Base-by-base conservation (phyloP, 2,113 vertebrate genomes). In the Heterotilapia buettikoferi region DNA sequence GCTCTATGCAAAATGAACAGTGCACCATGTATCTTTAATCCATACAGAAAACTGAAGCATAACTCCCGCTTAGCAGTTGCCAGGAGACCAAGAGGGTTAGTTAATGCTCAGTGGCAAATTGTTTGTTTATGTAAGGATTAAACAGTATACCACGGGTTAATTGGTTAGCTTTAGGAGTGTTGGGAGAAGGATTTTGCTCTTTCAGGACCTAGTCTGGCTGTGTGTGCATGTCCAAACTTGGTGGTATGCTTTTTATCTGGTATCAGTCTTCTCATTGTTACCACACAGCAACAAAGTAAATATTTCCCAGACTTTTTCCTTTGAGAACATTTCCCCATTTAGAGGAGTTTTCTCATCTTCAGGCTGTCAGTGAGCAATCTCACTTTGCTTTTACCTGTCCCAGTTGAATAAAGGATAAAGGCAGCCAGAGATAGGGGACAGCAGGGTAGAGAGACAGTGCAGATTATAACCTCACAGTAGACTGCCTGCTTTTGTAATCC, bases 401-500 rank as follows among this genome's bases (percentile, higher is more conserved):
- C 21, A n/a, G 53, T 36, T 61, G 66, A 59, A 56, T 81, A n/a
- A 66, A 31, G 40, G 45, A 14, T 33, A 18, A 79, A 73, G 83
- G 24, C 57, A 82, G n/a, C 31, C n/a, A 19, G 59, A 40, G 12
- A 45, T 9, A 24, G 52, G 16, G 84, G 50, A 29, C 50, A 50
- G 59, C 71, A 29, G 52, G 36, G 59, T 9, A 33, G 29, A 43
- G n/a, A 33, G 52, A 84, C 82, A 21, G 29, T 83, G 9, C 80
- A 90, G 92, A 94, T 94, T 90, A 94, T 78, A 81, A 80, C 53
- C 38, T 83, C 36, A 31, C 84, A 83, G 33, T 40, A 84, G 91
- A 90, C 85, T 86, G 71, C 56, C 57, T 79, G 84, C n/a, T 83
- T 59, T 11, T 86, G 12, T 93, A 95, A 95, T 94, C 92, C 85